Evolutionary conservation across 1,140 invertebrate genomes (phyloP).

Genomic region (Sminthurides bifidus): DNA sequence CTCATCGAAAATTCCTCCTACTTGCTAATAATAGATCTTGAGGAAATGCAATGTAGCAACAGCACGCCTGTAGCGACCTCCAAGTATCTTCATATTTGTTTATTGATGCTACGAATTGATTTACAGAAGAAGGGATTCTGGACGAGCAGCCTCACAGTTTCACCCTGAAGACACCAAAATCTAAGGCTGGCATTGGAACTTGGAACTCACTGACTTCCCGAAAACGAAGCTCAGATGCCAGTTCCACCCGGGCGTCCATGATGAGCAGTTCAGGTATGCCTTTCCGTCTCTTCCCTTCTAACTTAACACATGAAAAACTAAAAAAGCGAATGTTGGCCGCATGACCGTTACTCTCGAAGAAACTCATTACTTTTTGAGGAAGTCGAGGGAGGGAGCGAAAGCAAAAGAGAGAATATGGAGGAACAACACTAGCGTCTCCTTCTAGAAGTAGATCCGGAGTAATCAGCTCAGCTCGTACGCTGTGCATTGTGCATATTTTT

Average conservation of each 20-base stretch:
- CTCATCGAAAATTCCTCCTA: no score
- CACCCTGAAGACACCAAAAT: constrained; percentile 36
- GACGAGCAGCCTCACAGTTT: constrained; percentile 47
- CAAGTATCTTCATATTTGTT: background rate
- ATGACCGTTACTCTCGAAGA: background rate
- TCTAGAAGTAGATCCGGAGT: no score
- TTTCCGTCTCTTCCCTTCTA: background rate
- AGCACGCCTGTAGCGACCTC: no score
- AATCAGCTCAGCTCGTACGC: no score
- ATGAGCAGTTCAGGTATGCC: background rate
- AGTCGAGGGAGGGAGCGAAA: no score
- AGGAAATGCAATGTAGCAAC: no score
- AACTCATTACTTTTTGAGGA: no score
- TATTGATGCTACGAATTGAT: background rate
- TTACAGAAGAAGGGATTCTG: constrained; percentile 39
- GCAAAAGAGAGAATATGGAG: no score
- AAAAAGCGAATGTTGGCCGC: background rate
- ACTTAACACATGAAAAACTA: background rate
- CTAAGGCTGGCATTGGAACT: background rate
- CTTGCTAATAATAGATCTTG: no score
- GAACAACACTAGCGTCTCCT: no score
- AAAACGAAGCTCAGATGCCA: background rate
- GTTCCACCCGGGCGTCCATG: background rate
- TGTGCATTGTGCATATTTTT: no score
- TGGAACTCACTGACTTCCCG: constrained; percentile 2